Base-by-base conservation (phyloP, 2,113 vertebrate species). In the Pseudorasbora parva region DNA sequence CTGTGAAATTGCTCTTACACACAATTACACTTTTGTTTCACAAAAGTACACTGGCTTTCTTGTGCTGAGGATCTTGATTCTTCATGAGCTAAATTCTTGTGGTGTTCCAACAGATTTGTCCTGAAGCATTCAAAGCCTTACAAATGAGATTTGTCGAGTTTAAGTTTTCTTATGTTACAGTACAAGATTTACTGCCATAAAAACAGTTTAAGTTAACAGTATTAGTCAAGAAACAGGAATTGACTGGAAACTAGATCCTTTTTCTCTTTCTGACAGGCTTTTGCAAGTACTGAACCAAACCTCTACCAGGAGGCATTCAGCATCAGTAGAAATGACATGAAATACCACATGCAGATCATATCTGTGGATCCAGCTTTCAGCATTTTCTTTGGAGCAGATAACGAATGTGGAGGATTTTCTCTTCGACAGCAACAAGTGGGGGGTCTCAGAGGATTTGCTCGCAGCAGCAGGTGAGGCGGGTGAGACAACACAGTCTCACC, bases 181-280 rank as follows among this genome's bases (percentile, higher is more conserved):
- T 23, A 14, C 10, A 23, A 41, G 8, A 81, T 71, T 54, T 37
- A 51, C 47, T 69, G 64, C 64, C 17, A 3, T 81, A 1, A n/a
- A 81, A 81, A 69, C 19, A 43, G 47, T 69, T 81, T 41, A 69
- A 60, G 17, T 45, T 79, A 79, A 51, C 27, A 14, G 17, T 79
- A 49, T 64, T 30, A 66, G 33, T 19, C 74, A 64, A 64, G 59
- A 71, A 78, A 71, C 43, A 64, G 62, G 19, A 86, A 86, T 25
- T 15, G 14, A 78, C 27, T 59, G 60, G 62, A 78, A 51, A 45
- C 41, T 57, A 21, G 5, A 69, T 78, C n/a, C 49, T 60, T 14
- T 41, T 43, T 78, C 74, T 69, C 64, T 72, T 62, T 23, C 45
- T 62, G 30, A 69, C 77, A 80, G n/a, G 59, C 33, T 37, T 83